Evolutionary conservation across 2,113 vertebrate species (phyloP).

Genomic region (Halichoeres trimaculatus): DNA sequence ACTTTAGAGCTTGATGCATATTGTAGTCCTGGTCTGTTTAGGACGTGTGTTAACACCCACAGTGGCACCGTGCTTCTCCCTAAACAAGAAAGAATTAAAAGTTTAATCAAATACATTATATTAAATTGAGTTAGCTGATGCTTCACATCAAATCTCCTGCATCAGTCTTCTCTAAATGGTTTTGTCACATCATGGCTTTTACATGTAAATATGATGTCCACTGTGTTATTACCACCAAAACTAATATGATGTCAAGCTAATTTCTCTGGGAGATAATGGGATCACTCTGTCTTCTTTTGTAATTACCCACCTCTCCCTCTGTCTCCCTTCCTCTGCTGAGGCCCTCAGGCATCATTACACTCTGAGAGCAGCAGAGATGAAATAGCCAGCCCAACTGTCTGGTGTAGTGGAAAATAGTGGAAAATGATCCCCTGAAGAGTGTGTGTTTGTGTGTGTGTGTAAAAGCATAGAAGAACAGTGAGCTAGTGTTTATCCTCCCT

Average conservation of each 20-base stretch:
- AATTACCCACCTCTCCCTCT: slow-evolving; percentile 28
- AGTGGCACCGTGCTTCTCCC: background rate
- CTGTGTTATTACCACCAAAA: slow-evolving; percentile 20
- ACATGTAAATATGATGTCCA: slow-evolving; percentile 2
- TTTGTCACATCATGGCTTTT: background rate
- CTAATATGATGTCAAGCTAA: slow-evolving; percentile 26
- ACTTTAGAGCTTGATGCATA: background rate
- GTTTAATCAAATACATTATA: background rate
- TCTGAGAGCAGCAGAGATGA: slow-evolving; percentile 44
- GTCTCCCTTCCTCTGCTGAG: slow-evolving; percentile 21
- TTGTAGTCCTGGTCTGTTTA: background rate
- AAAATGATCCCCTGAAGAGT: slow-evolving; percentile 48
- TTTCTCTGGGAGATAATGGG: slow-evolving; percentile 29
- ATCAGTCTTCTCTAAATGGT: background rate
- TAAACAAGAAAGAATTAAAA: background rate
- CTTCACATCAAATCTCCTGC: background rate
- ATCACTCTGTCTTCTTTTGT: slow-evolving; percentile 24
- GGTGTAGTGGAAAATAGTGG: slow-evolving; percentile 53
- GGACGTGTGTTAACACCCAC: background rate
- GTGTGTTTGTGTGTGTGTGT: slow-evolving; percentile 9
- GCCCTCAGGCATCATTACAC: slow-evolving; percentile 47
- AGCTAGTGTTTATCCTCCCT: slow-evolving; percentile 24
- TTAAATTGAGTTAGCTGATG: background rate
- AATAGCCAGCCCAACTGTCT: slow-evolving; percentile 43
- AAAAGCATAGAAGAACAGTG: slow-evolving; percentile 12